phyloP scores from a whole-genome alignment of 2,888 invertebrate genomes.

The Dynastes hyllus region DNA sequence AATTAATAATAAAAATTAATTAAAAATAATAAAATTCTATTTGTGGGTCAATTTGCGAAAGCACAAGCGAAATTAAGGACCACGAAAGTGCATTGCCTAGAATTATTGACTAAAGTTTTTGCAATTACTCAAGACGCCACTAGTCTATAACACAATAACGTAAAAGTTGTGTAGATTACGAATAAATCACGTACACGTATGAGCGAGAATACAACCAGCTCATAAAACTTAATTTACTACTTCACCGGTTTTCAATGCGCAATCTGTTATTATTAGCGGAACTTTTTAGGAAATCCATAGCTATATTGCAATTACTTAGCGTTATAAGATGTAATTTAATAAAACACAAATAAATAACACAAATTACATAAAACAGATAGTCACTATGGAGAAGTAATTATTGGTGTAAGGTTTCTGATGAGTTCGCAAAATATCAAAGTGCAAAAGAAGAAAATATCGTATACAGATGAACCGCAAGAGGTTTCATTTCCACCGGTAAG shows the following conservation, averaged over 20 bases:
- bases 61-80: too few species aligned
- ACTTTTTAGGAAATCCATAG: neutral
- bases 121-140: too few species aligned
- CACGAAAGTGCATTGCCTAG: too few species aligned
- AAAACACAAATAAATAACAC: conserved; percentile 3
- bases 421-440: conserved; percentile 3
- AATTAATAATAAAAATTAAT: too few species aligned
- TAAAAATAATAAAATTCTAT: too few species aligned
- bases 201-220: neutral
- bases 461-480: neutral
- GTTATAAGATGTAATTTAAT: neutral
- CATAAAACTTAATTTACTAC: neutral
- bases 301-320: neutral
- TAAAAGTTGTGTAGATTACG: neutral
- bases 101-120: too few species aligned
- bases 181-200: neutral
- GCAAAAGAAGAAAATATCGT: conserved; percentile 5
- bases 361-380: conserved; percentile 3
- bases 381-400: neutral
- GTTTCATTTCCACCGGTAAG: conserved; percentile 1
- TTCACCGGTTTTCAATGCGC: neutral
- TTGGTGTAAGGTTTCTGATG: conserved; percentile 4
- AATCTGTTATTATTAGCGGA: neutral
- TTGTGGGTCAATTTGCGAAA: too few species aligned
- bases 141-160: neutral